Evolutionary conservation across 2,888 invertebrate genomes (phyloP).

Genomic region (Heliconius ismenius): DNA sequence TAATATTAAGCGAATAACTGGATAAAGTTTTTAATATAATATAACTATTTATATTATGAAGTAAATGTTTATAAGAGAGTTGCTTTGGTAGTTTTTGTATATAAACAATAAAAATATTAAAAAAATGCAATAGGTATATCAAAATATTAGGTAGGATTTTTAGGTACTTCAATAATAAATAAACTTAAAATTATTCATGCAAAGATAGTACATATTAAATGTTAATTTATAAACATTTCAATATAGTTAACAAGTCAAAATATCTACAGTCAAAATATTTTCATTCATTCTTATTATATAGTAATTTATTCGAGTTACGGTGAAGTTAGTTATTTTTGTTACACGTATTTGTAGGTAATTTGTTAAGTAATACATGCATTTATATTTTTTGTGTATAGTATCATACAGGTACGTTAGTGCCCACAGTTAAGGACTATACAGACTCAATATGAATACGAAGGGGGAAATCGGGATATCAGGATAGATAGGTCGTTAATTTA

Average conservation of each 20-base stretch:
- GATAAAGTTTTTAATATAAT: not conserved
- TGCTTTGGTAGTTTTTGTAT: not conserved
- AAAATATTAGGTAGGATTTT: not conserved
- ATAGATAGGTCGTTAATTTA: not conserved
- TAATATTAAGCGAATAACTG: slow-evolving; percentile 19
- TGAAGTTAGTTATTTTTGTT: not conserved
- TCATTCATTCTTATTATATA: not conserved
- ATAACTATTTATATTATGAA: not conserved
- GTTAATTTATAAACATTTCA: not conserved
- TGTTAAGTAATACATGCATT: not conserved
- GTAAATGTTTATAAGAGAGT: not conserved
- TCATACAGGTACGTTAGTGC: slow-evolving; percentile 46
- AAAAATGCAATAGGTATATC: not conserved
- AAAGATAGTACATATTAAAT: not conserved
- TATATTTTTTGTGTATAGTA: not conserved
- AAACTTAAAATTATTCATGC: not conserved
- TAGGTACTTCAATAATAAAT: not conserved
- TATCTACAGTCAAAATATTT: not conserved
- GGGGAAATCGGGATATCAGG: slow-evolving; percentile 24
- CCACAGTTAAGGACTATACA: slow-evolving; percentile 64
- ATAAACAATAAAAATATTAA: not conserved
- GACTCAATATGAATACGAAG: slow-evolving; percentile 47
- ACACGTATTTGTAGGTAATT: not conserved
- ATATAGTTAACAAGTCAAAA: not conserved
- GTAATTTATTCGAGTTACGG: not conserved